Percentiles rank a stretch among this genome's conserved stretches.
phyloP scores from a whole-genome alignment of 53 echinoderm and acorn worm genomes.

The Apostichopus leukothele region DNA sequence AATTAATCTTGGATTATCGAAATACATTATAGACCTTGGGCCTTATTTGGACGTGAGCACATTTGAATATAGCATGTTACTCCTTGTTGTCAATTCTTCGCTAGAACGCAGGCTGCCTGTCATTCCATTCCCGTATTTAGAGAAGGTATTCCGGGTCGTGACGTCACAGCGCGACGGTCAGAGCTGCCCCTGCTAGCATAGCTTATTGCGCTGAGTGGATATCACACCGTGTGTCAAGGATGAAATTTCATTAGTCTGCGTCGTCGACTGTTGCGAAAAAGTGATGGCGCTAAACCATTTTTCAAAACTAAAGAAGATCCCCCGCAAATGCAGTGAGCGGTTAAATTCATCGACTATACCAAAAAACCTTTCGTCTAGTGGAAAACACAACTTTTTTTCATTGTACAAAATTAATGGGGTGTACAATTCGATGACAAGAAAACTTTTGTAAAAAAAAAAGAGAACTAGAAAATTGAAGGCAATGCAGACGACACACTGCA shows the following conservation, averaged over 20 bases:
- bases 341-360: too few relatives aligned
- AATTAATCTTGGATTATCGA: conserved; percentile 25
- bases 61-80: conserved; percentile 53
- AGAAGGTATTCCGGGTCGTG: conserved; percentile 97
- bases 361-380: too few relatives aligned
- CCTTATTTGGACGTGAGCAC: conserved; percentile 84
- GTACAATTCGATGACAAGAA: too few relatives aligned
- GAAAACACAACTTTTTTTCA: too few relatives aligned
- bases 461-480: too few relatives aligned
- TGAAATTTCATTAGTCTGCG: conserved; percentile 27
- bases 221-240: conserved; percentile 43
- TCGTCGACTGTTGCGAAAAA: background rate
- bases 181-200: conserved; percentile 49
- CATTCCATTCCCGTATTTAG: conserved; percentile 99
- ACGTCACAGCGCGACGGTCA: conserved; percentile 72
- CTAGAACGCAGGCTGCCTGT: conserved; percentile 54
- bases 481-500: too few relatives aligned
- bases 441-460: too few relatives aligned
- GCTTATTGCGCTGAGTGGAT: conserved; percentile 57
- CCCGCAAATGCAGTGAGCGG: too few relatives aligned
- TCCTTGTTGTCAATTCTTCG: conserved; percentile 38
- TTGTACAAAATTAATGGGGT: too few relatives aligned
- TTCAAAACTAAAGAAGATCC: background rate
- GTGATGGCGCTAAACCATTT: conserved; percentile 23
- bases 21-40: conserved; percentile 55